Percentiles rank a stretch among this genome's conserved stretches.
These are phyloP conservation scores for Eucera pruinosa DNA, from an alignment of 2,888 invertebrate genomes.

Conservation along the genomic window DNA sequence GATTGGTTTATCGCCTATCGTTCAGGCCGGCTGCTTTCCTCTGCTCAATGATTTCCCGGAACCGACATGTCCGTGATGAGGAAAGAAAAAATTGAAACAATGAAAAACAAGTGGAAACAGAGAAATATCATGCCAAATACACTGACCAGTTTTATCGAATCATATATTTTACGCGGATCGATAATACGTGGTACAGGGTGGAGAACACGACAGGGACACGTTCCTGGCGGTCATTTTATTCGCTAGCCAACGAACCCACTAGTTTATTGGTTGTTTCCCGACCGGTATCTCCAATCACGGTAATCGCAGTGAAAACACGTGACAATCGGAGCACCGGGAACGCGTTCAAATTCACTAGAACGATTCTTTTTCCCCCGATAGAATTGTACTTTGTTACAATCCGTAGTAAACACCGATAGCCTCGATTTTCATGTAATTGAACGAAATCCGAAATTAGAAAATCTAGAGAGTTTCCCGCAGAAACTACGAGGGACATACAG, in stretches of 20 bases:
- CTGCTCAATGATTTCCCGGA: constrained; percentile 62
- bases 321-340: constrained; percentile 1
- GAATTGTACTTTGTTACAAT: constrained; percentile 12
- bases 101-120: neutral
- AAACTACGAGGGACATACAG: neutral
- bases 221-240: constrained; percentile 48
- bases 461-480: neutral
- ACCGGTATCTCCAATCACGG: constrained; percentile 33
- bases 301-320: constrained; percentile 36
- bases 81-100: neutral
- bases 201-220: constrained; percentile 43
- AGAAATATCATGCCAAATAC: constrained; percentile 15
- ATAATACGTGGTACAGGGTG: constrained; percentile 52
- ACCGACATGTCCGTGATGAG: constrained; percentile 44
- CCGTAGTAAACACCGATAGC: neutral
- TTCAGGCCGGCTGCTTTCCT: constrained; percentile 55
- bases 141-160: constrained; percentile 21
- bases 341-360: constrained; percentile 22
- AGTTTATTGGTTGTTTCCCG: constrained; percentile 47
- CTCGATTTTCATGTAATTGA: constrained; percentile 7
- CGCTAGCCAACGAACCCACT: constrained; percentile 29
- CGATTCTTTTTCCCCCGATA: neutral
- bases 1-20: constrained; percentile 63
- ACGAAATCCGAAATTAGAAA: constrained; percentile 18
- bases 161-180: constrained; percentile 40